Conservation (phyloP, 2,113 vertebrate genomes). For the Caloenas nicobarica region DNA sequence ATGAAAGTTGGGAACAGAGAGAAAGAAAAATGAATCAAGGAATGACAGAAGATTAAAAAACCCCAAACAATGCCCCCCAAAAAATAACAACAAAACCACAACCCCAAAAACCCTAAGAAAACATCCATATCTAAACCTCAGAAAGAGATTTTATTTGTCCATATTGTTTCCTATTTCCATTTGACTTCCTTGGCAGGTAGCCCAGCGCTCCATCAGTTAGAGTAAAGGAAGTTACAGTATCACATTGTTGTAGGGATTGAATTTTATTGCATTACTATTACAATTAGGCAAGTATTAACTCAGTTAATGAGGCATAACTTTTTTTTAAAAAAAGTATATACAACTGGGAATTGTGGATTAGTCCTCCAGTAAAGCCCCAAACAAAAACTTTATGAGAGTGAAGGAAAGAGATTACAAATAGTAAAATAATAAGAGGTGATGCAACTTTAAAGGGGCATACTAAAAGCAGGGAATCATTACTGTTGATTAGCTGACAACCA, state of each 20-base stretch:
- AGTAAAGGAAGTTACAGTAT: conserved; percentile 40
- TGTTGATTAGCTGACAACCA: background rate
- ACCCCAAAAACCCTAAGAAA: background rate
- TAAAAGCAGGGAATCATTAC: background rate
- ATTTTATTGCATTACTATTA: conserved; percentile 55
- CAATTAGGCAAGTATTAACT: conserved; percentile 52
- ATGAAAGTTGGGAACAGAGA: background rate
- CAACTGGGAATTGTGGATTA: background rate
- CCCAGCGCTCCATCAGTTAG: background rate
- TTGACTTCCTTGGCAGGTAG: conserved; percentile 25
- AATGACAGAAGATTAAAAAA: background rate
- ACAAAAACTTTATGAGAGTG: background rate
- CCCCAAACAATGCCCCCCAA: too few species aligned
- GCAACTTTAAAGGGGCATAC: background rate
- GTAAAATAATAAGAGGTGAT: background rate
- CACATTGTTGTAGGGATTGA: conserved; percentile 32
- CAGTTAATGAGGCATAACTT: conserved; percentile 23
- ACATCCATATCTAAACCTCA: background rate
- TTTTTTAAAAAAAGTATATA: background rate
- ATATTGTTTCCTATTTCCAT: background rate
- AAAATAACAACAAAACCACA: background rate
- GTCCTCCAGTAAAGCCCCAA: background rate
- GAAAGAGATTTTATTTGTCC: conserved; percentile 2
- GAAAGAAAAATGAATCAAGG: background rate
- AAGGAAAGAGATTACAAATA: background rate